Evolutionary conservation across 2,113 vertebrate genomes (phyloP), one percentile per base, ranked within the genome.

Genomic region (Ploceus nigricollis): DNA sequence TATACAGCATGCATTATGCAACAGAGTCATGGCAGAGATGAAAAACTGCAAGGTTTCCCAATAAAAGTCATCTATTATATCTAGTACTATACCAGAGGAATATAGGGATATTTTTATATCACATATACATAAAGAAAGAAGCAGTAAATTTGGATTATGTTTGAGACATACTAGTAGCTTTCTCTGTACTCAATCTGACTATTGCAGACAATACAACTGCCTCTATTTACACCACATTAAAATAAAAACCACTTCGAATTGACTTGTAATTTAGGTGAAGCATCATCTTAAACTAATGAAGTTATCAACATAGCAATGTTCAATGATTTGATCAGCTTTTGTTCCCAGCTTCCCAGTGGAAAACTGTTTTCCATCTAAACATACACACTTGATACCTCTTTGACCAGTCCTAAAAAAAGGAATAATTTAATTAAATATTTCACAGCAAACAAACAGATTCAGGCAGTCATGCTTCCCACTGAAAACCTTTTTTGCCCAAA

Each of bases 21-120:
- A 37, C 2, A 9, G 23, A 77, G 39, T 58, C 1, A 2, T 3
- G 13, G 40, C 16, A 92, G 21, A 70, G 51, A 64, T 0, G 0
- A 85, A 81, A 63, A 85, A 23, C 14, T 58, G 11, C 7, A 50
- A 11, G 13, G 7, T 39, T 68, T 85, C 16, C 21, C 39, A 82
- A 7, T 28, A 88, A 58, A 42, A 80, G 11, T 8, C 23, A 75
- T n/a, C 35, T 73, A 51, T 17, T 61, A 9, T n/a, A 78, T 15
- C 54, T 71, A 60, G 13, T 11, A 35, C 11, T 51, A 25, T 21
- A 85, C 5, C 35, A 50, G 65, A 79, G 15, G 33, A 51, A 50
- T 35, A 45, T 1, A 25, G 33, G 25, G 7, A 35, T 68, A 33
- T 39, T 83, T 89, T 65, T 24, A 10, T 17, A 57, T 15, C 42